Percentiles rank a stretch among this genome's conserved stretches.
Evolutionary conservation across 2,797 vertebrate genomes (phyloP).

Genomic region (Chlorospingus semifuscus): DNA sequence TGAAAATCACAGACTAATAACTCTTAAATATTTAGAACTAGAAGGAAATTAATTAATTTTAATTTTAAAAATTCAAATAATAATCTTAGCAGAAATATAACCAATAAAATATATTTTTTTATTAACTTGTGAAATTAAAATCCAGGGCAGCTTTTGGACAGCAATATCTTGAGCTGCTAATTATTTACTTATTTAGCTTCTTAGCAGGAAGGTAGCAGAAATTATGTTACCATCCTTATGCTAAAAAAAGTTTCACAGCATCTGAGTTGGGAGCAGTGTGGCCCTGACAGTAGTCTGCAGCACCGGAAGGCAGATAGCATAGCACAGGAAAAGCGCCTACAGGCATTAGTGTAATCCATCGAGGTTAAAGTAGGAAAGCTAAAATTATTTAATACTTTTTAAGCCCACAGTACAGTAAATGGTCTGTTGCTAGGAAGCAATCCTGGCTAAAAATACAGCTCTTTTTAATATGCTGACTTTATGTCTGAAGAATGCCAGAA

Average conservation of each 20-base stretch:
- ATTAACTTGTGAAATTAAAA: background rate
- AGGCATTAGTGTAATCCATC: constrained; percentile 58
- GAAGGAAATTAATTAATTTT: background rate
- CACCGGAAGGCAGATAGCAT: background rate
- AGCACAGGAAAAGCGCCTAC: constrained; percentile 27
- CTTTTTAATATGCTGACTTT: constrained; percentile 2
- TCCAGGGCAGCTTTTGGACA: background rate
- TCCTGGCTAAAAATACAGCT: constrained; percentile 31
- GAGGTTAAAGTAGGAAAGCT: constrained; percentile 57
- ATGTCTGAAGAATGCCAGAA: background rate
- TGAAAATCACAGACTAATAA: background rate
- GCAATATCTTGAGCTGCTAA: background rate
- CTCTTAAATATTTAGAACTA: background rate
- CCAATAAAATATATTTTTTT: background rate
- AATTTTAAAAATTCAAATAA: background rate
- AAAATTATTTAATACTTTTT: constrained; percentile 68
- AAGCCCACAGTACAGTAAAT: constrained; percentile 37
- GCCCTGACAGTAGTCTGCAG: background rate
- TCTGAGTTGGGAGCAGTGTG: background rate
- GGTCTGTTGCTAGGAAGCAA: constrained; percentile 38
- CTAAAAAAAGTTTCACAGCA: background rate
- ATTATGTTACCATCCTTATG: background rate
- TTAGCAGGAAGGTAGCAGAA: background rate
- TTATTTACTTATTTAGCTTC: background rate
- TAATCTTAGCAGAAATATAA: background rate